Percentiles rank a stretch among this genome's conserved stretches.
phyloP scores from a whole-genome alignment of 2,888 invertebrate genomes.

The Cosmia pyralina region DNA sequence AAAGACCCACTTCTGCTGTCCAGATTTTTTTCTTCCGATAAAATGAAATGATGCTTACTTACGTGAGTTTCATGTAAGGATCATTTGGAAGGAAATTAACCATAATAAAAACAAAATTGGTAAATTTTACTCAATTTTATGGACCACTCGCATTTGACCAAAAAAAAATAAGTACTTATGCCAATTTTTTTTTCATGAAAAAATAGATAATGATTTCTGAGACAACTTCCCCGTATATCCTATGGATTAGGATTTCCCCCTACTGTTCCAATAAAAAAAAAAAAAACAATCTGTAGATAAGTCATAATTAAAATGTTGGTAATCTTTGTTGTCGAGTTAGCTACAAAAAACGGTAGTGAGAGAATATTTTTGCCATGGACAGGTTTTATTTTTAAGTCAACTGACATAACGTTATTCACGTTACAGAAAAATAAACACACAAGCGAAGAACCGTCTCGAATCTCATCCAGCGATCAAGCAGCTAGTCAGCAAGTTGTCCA shows the following conservation, averaged over 20 bases:
- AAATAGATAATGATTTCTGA: neutral
- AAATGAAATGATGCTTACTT: neutral
- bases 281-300: neutral
- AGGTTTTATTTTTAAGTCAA: neutral
- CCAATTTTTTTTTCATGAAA: neutral
- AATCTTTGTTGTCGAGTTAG: neutral
- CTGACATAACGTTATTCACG: neutral
- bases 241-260: neutral
- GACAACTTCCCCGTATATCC: neutral
- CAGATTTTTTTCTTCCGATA: neutral
- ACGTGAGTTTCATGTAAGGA: too few species aligned
- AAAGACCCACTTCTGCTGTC: neutral
- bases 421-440: constrained; percentile 89
- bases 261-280: neutral
- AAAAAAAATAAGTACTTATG: neutral
- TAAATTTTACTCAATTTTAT: too few species aligned
- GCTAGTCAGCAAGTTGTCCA: constrained; percentile 92
- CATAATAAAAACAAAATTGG: too few species aligned
- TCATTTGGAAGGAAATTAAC: too few species aligned
- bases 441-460: constrained; percentile 92
- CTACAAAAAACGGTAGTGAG: neutral
- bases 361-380: neutral
- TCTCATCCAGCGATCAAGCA: constrained; percentile 94
- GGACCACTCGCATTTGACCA: neutral
- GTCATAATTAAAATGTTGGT: neutral